Percentiles rank a stretch among this genome's conserved stretches.
Conservation (phyloP, 2,888 invertebrate genomes). For the Drosophila mayaguana region DNA sequence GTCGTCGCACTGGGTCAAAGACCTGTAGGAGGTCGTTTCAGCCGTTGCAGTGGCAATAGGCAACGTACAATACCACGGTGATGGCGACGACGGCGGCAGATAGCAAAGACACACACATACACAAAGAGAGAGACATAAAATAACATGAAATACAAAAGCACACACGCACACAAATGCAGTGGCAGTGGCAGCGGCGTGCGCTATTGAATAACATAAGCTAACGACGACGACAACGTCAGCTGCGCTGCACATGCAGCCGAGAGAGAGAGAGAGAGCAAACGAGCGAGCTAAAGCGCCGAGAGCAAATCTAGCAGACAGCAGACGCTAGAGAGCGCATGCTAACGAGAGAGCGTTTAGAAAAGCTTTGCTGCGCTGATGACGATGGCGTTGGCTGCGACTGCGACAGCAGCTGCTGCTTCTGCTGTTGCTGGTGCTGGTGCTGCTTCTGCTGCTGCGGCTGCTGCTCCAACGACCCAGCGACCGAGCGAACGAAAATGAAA, state of each 20-base stretch:
- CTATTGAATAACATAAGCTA: slow-evolving; percentile 66
- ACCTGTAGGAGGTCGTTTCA: slow-evolving; percentile 85
- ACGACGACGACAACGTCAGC: slow-evolving; percentile 45
- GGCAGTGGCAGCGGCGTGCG: slow-evolving; percentile 39
- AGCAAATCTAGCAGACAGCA: slow-evolving; percentile 44
- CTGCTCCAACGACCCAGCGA: slow-evolving; percentile 68
- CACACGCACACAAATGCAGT: slow-evolving; percentile 15
- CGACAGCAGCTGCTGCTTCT: slow-evolving; percentile 19
- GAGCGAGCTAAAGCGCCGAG: slow-evolving; percentile 29
- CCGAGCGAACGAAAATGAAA: slow-evolving; percentile 67
- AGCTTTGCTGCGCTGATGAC: slow-evolving; percentile 44
- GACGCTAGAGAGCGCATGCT: slow-evolving; percentile 11
- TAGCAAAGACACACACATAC: slow-evolving; percentile 54
- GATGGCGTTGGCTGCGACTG: slow-evolving; percentile 38
- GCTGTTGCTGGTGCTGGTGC: slow-evolving; percentile 1
- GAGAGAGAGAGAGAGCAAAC: slow-evolving; percentile 13
- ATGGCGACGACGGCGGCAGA: slow-evolving; percentile 69
- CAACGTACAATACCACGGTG: slow-evolving; percentile 81
- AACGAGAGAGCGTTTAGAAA: slow-evolving; percentile 55
- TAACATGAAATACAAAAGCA: slow-evolving; percentile 28
- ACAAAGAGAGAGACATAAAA: slow-evolving; percentile 25
- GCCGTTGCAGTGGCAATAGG: slow-evolving; percentile 81
- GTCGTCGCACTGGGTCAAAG: slow-evolving; percentile 83
- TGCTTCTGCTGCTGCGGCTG: slow-evolving; percentile 34
- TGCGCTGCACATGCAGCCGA: slow-evolving; percentile 60